Evolutionary conservation across 2,113 vertebrate genomes (phyloP).

Genomic region (Orientallactaga bullata): DNA sequence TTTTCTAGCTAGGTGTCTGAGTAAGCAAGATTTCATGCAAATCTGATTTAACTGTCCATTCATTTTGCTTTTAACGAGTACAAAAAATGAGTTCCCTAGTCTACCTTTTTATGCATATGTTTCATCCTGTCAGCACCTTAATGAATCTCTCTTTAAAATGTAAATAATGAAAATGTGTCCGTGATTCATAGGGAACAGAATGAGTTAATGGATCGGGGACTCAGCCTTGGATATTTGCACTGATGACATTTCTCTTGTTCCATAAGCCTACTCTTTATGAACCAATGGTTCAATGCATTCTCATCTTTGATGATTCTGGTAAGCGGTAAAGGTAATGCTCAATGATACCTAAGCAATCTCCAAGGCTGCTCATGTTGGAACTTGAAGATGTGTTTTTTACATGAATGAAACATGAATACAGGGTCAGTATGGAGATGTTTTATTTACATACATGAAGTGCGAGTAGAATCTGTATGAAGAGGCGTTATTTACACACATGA

Average conservation of each 20-base stretch:
- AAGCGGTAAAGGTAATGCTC: not conserved
- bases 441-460: not conserved
- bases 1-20: conserved; percentile 43
- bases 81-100: not conserved
- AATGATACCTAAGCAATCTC: not conserved
- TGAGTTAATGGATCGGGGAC: not conserved
- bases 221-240: not conserved
- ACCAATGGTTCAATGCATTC: not conserved
- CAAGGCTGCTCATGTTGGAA: not conserved
- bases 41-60: conserved; percentile 51
- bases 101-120: not conserved
- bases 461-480: not conserved
- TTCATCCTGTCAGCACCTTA: not conserved
- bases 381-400: not conserved
- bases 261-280: not conserved
- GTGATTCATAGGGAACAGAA: not conserved
- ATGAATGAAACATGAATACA: not conserved
- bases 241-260: not conserved
- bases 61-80: conserved; percentile 51
- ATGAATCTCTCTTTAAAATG: not conserved
- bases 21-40: conserved; percentile 55
- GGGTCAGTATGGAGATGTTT: not conserved
- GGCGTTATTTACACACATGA: not conserved
- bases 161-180: not conserved
- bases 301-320: not conserved